These are phyloP conservation scores for Drosophila atroscutellata DNA, from an alignment of 2,888 invertebrate genomes.

Conservation along the genomic window DNA sequence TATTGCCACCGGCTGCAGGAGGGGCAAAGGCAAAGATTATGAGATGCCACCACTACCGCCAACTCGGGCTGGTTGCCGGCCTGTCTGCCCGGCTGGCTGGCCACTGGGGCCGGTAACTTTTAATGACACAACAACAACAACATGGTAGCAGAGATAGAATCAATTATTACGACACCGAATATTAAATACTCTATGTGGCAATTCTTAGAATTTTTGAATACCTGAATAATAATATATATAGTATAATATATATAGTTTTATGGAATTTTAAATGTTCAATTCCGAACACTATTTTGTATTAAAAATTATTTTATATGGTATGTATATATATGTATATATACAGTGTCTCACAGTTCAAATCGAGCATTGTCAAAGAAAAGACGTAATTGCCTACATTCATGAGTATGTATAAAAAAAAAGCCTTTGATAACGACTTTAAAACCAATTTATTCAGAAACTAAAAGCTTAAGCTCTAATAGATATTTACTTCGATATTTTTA, in stretches of 20 bases:
- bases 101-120: conserved; percentile 50
- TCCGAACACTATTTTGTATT: neutral
- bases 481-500: neutral
- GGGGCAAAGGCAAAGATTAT: conserved; percentile 24
- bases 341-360: no score
- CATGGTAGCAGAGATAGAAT: neutral
- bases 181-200: neutral
- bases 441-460: neutral
- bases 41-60: neutral
- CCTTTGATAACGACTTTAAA: neutral
- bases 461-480: neutral
- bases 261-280: neutral
- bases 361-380: no score
- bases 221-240: no score
- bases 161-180: neutral
- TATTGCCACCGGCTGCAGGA: conserved; percentile 61
- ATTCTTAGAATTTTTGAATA: neutral
- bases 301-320: neutral
- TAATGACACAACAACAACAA: conserved; percentile 66
- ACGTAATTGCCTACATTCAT: no score
- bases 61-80: conserved; percentile 52
- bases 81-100: conserved; percentile 62
- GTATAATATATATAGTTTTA: neutral
- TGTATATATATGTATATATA: neutral
- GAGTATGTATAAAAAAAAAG: neutral